Conservation (phyloP, 2,113 vertebrate genomes). For the Oplegnathus fasciatus region DNA sequence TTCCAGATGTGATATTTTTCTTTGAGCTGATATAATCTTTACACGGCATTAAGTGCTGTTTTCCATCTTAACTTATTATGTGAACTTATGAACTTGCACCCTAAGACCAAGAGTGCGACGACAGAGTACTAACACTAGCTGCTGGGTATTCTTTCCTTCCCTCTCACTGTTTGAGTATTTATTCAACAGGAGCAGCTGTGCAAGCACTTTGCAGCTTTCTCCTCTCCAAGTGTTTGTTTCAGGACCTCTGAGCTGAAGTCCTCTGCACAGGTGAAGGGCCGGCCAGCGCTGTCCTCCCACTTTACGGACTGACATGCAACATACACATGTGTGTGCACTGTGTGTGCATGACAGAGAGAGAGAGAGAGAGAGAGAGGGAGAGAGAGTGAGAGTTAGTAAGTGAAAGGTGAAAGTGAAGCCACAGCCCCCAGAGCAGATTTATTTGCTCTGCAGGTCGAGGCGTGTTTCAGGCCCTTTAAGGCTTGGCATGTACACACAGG, state of each 20-base stretch:
- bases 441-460: constrained; percentile 66
- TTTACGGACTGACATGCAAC: neutral
- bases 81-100: constrained; percentile 18
- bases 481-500: constrained; percentile 65
- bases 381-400: neutral
- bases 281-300: neutral
- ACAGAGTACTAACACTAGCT: neutral
- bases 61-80: neutral
- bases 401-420: constrained; percentile 64
- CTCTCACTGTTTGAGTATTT: constrained; percentile 6
- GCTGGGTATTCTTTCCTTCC: neutral
- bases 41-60: neutral
- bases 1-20: constrained; percentile 8
- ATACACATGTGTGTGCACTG: neutral
- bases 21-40: neutral
- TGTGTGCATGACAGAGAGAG: neutral
- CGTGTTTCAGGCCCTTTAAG: constrained; percentile 56
- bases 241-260: constrained; percentile 3
- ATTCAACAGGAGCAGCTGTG: constrained; percentile 60
- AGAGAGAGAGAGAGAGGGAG: neutral
- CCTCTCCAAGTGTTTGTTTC: constrained; percentile 1
- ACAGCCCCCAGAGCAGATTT: constrained; percentile 35
- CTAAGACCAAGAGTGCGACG: neutral
- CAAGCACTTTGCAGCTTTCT: constrained; percentile 17
- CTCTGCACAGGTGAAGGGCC: constrained; percentile 1